Conservation (phyloP, 2,797 vertebrate species). For the Spinus pinus region DNA sequence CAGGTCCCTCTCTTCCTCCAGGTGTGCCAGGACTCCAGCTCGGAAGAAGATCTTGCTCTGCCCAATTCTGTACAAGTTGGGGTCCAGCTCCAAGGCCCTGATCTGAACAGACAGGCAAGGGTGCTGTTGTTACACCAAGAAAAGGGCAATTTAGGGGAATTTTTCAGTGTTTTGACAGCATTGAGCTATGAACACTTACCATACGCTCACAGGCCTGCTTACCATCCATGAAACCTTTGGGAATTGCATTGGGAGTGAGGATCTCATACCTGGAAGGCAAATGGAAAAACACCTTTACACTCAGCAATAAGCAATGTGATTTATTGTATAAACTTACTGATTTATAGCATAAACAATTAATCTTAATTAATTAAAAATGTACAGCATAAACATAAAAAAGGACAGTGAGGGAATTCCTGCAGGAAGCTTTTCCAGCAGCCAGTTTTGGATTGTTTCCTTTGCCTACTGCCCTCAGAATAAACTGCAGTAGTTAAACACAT, state of each 20-base stretch:
- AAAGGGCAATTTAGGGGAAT: not conserved
- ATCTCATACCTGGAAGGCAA: slow-evolving; percentile 89
- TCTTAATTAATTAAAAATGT: not conserved
- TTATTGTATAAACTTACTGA: not conserved
- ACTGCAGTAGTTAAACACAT: not conserved
- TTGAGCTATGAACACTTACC: slow-evolving; percentile 74
- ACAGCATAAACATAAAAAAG: not conserved
- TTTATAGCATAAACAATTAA: not conserved
- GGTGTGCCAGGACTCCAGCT: slow-evolving; percentile 93
- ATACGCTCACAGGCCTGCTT: slow-evolving; percentile 97
- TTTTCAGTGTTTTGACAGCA: not conserved
- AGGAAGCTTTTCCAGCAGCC: not conserved
- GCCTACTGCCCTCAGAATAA: not conserved
- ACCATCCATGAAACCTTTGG: slow-evolving; percentile 98
- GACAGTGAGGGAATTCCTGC: not conserved
- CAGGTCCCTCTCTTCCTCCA: slow-evolving; percentile 95
- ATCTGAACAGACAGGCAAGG: slow-evolving; percentile 76
- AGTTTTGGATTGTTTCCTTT: not conserved
- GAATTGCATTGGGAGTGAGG: slow-evolving; percentile 96
- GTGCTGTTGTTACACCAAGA: not conserved
- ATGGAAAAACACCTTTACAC: not conserved
- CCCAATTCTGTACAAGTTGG: slow-evolving; percentile 94
- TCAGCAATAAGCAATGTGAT: not conserved
- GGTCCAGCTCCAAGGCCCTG: slow-evolving; percentile 90
- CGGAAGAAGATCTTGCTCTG: slow-evolving; percentile 99